Evolutionary conservation across 2,113 vertebrate species (phyloP).

Genomic region (Heterotilapia buettikoferi): DNA sequence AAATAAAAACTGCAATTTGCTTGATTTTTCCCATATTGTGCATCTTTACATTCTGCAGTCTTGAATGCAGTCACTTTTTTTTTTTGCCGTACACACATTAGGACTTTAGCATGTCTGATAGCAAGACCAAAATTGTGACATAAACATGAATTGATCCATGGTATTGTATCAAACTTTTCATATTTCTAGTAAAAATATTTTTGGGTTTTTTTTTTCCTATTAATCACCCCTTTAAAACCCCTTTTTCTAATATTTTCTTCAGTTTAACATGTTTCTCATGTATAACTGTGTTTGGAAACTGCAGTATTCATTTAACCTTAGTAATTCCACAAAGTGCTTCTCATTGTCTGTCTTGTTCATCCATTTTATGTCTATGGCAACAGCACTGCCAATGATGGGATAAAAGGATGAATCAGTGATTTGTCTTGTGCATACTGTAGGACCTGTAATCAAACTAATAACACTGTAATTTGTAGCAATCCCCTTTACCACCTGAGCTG

Average conservation of each 20-base stretch:
- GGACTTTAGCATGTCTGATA: not conserved
- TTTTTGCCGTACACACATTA: not conserved
- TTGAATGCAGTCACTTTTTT: not conserved
- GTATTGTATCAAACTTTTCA: not conserved
- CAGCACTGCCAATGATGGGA: not conserved
- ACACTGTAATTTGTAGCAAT: not conserved
- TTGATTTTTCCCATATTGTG: not conserved
- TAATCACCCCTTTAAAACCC: not conserved
- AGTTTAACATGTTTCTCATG: not conserved
- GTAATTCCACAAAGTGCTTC: not conserved
- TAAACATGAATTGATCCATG: not conserved
- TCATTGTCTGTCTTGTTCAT: not conserved
- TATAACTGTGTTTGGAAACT: not conserved
- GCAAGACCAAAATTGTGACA: not conserved
- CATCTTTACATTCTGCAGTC: not conserved
- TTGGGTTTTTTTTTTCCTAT: fast-evolving
- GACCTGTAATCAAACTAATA: not conserved
- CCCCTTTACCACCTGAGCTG: not conserved
- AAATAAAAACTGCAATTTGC: not conserved
- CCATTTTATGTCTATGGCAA: not conserved
- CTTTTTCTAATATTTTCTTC: not conserved
- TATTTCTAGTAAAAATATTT: not conserved
- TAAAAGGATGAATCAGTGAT: not conserved
- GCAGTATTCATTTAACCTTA: not conserved
- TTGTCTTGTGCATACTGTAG: not conserved